A percentile compares a stretch with the other conserved stretches of the same genome.
Conservation (phyloP, 64 coral and sea anemone species). For the Astreopora myriophthalma region DNA sequence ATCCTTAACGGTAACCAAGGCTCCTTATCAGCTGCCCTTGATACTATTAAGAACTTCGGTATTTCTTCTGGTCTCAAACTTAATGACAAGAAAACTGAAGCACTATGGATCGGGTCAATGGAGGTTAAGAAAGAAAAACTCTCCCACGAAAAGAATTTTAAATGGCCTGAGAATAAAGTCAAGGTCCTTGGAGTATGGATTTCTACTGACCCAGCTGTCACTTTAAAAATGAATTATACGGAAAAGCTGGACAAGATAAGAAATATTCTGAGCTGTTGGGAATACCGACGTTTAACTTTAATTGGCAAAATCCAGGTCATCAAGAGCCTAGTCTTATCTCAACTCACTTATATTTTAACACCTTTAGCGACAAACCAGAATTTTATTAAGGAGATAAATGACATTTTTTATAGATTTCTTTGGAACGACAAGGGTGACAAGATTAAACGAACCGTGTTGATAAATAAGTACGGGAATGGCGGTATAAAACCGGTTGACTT, state of each 20-base stretch:
- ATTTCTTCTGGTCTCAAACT: background rate
- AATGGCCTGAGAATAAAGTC: constrained; percentile 6
- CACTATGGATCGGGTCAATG: background rate
- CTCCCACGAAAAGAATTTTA: constrained; percentile 7
- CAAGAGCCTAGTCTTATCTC: background rate
- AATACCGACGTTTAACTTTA: background rate
- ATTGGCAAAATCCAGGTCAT: background rate
- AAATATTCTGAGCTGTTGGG: background rate
- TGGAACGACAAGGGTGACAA: constrained; percentile 21
- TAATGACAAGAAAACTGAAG: constrained; percentile 23
- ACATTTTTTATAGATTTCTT: constrained; percentile 9
- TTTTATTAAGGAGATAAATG: background rate
- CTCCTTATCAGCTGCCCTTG: background rate
- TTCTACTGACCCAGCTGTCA: background rate
- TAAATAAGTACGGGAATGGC: background rate
- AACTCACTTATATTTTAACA: constrained; percentile 18
- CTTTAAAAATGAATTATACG: background rate
- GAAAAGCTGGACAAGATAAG: constrained; percentile 1
- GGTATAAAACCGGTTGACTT: constrained; percentile 31
- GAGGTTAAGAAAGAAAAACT: background rate
- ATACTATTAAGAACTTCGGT: background rate
- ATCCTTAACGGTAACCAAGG: background rate
- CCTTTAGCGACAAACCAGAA: background rate
- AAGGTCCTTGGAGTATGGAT: constrained; percentile 24
- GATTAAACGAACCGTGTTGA: background rate